A percentile compares a stretch with the other conserved stretches of the same genome.
phyloP scores from a whole-genome alignment of 2,113 vertebrate species.

The Catharus minimus region DNA sequence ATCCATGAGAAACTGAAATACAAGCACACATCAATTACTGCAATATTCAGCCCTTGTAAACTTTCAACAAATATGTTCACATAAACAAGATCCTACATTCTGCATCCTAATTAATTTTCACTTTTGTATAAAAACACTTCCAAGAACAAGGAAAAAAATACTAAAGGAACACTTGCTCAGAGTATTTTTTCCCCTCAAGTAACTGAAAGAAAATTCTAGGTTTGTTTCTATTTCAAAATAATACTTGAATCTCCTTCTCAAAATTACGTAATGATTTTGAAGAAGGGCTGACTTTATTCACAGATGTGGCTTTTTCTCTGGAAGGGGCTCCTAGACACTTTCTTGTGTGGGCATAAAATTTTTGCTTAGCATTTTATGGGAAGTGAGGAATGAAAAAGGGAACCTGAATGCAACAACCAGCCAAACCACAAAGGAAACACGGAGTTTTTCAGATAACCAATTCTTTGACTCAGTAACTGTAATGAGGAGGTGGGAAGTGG shows the following conservation, averaged over 20 bases:
- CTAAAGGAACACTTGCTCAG: background rate
- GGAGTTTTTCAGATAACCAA: background rate
- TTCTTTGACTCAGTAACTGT: background rate
- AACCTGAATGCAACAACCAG: background rate
- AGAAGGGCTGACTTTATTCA: background rate
- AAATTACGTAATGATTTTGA: background rate
- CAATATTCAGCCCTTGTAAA: conserved; percentile 47
- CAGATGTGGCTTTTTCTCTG: background rate
- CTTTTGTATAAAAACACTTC: conserved; percentile 28
- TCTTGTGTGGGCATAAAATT: background rate
- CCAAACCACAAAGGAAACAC: background rate
- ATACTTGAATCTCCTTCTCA: background rate
- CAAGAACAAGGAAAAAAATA: background rate
- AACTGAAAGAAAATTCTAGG: background rate
- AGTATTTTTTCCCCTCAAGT: background rate
- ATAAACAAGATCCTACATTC: conserved; percentile 36
- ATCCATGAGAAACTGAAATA: conserved; percentile 34
- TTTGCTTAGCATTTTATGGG: background rate
- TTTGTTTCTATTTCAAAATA: background rate
- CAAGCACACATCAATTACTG: conserved; percentile 28
- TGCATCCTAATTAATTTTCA: conserved; percentile 44
- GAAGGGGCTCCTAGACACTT: background rate
- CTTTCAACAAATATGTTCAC: conserved; percentile 52
- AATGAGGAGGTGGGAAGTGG: background rate
- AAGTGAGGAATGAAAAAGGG: background rate